Evolutionary conservation across 2,113 vertebrate genomes (phyloP), one percentile per base, ranked within the genome.

Genomic region (Phrynosoma blainvillii): DNA sequence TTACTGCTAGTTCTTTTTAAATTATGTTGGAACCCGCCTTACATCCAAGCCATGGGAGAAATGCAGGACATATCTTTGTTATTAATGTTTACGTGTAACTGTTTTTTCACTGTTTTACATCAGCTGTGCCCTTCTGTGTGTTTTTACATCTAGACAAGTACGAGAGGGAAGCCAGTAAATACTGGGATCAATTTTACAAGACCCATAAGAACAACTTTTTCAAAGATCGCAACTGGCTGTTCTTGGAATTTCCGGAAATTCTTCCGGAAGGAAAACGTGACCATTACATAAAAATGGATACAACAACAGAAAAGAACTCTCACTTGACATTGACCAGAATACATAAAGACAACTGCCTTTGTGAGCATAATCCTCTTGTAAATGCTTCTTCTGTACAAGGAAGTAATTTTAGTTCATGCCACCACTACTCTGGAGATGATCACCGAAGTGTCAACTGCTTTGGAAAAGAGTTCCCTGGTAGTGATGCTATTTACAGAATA

Each of bases 161-260:
- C 92, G 97, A 98, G 90, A 96, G 85, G 90, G 97, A 98, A 42
- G 98, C 98, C 87, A 96, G 92, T 93, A 96, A 96, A 89, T 98
- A 98, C 85, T 99, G 98, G 98, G 95, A 99, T 94, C 95, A 88
- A 79, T 99, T 99, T 97, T 99, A 99, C 90, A 96, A 96, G 93
- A 96, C 80, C 71, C 98, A 99, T 92, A 97, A 97, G 92, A 95
- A 96, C 95, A 98, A 98, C 87, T 99, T 99, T 96, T 99, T 99
- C 95, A 99, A 98, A 96, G 97, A 99, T 96, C 98, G 98, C n/a
- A 98, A 96, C 84, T 99, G 98, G 98, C 96, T 99, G 66, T 97
- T 98, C 93, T 94, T 96, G 84, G 98, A 99, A 91, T 99, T 99
- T 92, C 98, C 98, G 91, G 98, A 99, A 95, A 97, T 99, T 92